phyloP scores from a whole-genome alignment of 2,888 invertebrate species.

The Nematopogon swammerdamellus region DNA sequence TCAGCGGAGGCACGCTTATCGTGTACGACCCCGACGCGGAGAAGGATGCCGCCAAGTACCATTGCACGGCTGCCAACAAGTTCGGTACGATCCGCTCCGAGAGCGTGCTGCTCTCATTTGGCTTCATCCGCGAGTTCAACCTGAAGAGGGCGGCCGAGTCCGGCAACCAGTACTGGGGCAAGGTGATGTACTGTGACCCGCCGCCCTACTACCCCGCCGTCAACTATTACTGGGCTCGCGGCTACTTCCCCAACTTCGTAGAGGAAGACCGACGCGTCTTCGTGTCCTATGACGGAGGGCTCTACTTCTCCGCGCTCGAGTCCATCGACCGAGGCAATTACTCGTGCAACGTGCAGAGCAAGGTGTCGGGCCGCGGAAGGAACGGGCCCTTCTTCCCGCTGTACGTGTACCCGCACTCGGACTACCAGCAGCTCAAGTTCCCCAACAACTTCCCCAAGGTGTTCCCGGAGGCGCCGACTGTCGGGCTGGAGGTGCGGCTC shows the following conservation, averaged over 20 bases:
- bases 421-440: slow-evolving; percentile 88
- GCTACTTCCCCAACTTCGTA: slow-evolving; percentile 87
- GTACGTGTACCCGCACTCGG: slow-evolving; percentile 79
- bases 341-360: slow-evolving; percentile 87
- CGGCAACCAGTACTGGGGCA: slow-evolving; percentile 92
- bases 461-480: slow-evolving; percentile 89
- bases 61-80: slow-evolving; percentile 87
- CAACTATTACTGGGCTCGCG: slow-evolving; percentile 88
- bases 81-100: slow-evolving; percentile 88
- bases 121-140: slow-evolving; percentile 87
- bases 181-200: slow-evolving; percentile 88
- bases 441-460: slow-evolving; percentile 94
- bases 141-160: slow-evolving; percentile 78
- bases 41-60: slow-evolving; percentile 82
- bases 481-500: slow-evolving; percentile 84
- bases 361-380: slow-evolving; percentile 81
- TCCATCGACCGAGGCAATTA: slow-evolving; percentile 87
- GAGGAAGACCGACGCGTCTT: slow-evolving; percentile 91
- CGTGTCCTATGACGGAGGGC: slow-evolving; percentile 89
- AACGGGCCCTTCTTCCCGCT: slow-evolving; percentile 88
- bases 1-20: slow-evolving; percentile 89
- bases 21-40: slow-evolving; percentile 81
- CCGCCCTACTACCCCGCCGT: slow-evolving; percentile 89
- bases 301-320: slow-evolving; percentile 93
- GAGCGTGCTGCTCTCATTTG: slow-evolving; percentile 84